Evolutionary conservation across 2,888 invertebrate genomes (phyloP).

Genomic region (Machimus atricapillus): DNA sequence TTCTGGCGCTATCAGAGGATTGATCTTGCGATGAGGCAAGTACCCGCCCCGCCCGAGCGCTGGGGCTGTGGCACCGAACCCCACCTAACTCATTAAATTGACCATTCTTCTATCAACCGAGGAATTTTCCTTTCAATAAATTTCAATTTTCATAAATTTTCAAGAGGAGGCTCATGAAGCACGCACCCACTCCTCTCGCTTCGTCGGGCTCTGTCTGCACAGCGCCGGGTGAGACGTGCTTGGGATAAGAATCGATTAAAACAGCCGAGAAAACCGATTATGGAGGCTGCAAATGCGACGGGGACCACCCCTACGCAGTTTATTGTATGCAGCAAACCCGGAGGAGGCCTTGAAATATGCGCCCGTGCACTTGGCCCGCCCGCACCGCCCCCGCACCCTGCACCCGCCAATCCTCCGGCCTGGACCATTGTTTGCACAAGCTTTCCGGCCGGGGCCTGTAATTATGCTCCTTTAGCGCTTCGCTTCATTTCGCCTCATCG

Average conservation of each 20-base stretch:
- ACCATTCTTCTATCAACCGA: slow-evolving; percentile 13
- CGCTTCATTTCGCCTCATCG: not conserved
- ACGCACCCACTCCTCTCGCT: not conserved
- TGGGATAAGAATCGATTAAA: slow-evolving; percentile 34
- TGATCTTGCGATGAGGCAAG: not conserved
- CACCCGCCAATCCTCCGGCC: not conserved
- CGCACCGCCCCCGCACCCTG: not conserved
- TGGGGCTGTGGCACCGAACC: not conserved
- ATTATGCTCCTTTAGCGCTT: slow-evolving; percentile 12
- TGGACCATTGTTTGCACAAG: slow-evolving; percentile 22
- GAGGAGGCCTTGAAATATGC: not conserved
- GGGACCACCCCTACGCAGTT: slow-evolving; percentile 33
- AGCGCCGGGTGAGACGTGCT: not conserved
- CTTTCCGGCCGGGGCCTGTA: slow-evolving; percentile 4
- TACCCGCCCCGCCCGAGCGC: not conserved
- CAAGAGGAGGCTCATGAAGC: slow-evolving; percentile 22
- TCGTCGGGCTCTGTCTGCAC: not conserved
- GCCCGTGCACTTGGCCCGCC: not conserved
- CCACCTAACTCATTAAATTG: slow-evolving; percentile 24
- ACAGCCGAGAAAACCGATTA: slow-evolving; percentile 30
- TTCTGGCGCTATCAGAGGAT: not conserved
- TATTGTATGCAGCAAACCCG: slow-evolving; percentile 3
- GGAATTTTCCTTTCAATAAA: slow-evolving; percentile 30
- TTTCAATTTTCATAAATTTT: slow-evolving; percentile 40
- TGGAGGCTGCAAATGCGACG: slow-evolving; percentile 24